These are phyloP conservation scores for Acleris literana DNA, from an alignment of 2,888 invertebrate genomes.

Conservation along the genomic window DNA sequence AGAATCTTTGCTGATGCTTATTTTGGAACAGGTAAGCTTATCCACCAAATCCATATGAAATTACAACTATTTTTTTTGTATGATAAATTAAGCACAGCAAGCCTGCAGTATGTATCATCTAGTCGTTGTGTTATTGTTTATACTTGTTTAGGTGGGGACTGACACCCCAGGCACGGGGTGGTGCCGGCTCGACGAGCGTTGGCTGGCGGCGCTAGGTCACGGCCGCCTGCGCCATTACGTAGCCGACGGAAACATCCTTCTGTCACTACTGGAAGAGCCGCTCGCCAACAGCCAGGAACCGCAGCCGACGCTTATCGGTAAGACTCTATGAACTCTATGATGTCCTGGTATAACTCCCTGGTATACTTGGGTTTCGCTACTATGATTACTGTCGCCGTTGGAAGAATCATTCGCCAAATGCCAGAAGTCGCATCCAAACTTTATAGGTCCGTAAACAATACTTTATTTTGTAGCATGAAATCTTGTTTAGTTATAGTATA, in stretches of 20 bases:
- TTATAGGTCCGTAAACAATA: no score
- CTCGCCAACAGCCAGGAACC: constrained; percentile 96
- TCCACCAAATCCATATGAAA: neutral
- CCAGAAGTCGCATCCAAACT: no score
- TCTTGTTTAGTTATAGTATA: no score
- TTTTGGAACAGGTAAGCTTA: constrained; percentile 90
- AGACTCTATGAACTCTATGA: constrained; percentile 23
- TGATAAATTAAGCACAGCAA: no score
- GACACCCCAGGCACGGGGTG: constrained; percentile 90
- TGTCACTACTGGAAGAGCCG: constrained; percentile 95
- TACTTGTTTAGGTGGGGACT: constrained; percentile 86
- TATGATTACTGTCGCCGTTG: neutral
- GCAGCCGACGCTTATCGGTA: constrained; percentile 92
- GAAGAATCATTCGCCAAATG: neutral
- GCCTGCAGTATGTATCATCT: no score
- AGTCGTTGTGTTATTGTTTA: no score
- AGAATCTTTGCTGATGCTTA: constrained; percentile 94
- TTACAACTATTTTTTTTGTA: no score
- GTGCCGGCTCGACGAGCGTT: constrained; percentile 94
- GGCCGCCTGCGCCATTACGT: constrained; percentile 89
- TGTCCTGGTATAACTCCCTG: no score
- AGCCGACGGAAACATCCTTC: constrained; percentile 93
- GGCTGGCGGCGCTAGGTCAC: constrained; percentile 86
- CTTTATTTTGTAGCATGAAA: no score
- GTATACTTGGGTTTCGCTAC: neutral